phyloP scores from a whole-genome alignment of 2,888 invertebrate genomes.

The Dermolepida albohirtum region DNA sequence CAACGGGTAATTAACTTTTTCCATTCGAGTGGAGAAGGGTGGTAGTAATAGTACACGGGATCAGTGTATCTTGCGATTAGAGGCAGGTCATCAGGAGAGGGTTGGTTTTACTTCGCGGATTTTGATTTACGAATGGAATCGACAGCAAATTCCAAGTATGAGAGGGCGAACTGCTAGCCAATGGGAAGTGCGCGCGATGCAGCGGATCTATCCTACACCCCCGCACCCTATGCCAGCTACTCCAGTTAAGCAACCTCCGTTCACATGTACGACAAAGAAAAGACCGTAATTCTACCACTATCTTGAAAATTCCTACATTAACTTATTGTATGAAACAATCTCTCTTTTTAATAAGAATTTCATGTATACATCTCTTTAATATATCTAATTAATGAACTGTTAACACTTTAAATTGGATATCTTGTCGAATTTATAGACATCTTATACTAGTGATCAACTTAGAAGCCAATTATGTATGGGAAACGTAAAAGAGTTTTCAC shows the following conservation, averaged over 20 bases:
- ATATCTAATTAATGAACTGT: no score
- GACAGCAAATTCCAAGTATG: conserved; percentile 64
- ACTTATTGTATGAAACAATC: conserved; percentile 5
- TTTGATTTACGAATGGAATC: conserved; percentile 67
- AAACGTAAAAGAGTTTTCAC: no score
- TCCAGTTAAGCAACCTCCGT: conserved; percentile 30
- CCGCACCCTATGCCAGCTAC: conserved; percentile 46
- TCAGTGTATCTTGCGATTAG: conserved; percentile 42
- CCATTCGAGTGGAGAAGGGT: conserved; percentile 27
- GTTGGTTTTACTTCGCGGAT: conserved; percentile 50
- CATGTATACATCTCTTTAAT: no score
- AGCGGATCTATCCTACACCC: conserved; percentile 48
- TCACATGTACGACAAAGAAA: conserved; percentile 18
- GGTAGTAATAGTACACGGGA: conserved; percentile 30
- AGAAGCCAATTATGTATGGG: no score
- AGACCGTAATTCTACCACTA: conserved; percentile 21
- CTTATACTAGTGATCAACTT: no score
- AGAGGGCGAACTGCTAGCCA: conserved; percentile 60
- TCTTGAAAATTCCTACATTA: conserved; percentile 21
- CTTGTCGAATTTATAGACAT: no score
- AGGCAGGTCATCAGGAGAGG: conserved; percentile 44
- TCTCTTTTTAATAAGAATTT: no score
- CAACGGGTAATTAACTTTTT: conserved; percentile 38
- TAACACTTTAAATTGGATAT: no score
- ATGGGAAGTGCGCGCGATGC: conserved; percentile 58